These are phyloP conservation scores for Chrysolina haemoptera DNA, from an alignment of 2,888 invertebrate genomes.

Conservation along the genomic window DNA sequence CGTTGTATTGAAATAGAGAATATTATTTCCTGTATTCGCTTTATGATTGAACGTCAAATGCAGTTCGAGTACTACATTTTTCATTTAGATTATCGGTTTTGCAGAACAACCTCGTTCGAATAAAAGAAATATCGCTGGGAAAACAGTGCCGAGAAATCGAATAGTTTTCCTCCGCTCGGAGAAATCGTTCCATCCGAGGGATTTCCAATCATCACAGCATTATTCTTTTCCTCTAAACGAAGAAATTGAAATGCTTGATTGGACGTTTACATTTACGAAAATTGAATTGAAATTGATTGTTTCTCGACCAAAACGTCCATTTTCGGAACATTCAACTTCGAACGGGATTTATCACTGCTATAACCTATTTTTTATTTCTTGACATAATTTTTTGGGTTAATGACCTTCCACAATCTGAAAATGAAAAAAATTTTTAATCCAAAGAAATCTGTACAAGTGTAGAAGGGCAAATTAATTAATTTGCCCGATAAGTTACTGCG, in stretches of 20 bases:
- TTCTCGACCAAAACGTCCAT: no score
- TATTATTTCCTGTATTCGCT: constrained; percentile 27
- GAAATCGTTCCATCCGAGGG: background rate
- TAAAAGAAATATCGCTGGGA: constrained; percentile 39
- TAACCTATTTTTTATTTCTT: no score
- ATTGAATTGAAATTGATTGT: no score
- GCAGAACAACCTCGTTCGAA: constrained; percentile 55
- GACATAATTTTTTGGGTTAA: no score
- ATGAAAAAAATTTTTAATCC: no score
- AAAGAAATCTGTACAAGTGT: no score
- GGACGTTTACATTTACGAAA: no score
- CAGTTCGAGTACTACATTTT: constrained; percentile 57
- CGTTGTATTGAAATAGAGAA: constrained; percentile 38
- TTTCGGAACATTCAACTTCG: no score
- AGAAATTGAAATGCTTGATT: background rate
- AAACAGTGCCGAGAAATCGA: background rate
- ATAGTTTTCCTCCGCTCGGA: background rate
- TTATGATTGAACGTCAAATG: constrained; percentile 60
- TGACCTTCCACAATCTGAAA: no score
- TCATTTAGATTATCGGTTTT: constrained; percentile 61
- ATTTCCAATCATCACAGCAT: background rate
- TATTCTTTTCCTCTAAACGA: background rate
- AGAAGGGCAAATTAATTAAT: no score
- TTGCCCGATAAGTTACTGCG: no score
- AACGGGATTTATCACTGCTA: no score